These are phyloP conservation scores for Indicator maculatus DNA, from an alignment of 2,113 vertebrate genomes.

Conservation along the genomic window DNA sequence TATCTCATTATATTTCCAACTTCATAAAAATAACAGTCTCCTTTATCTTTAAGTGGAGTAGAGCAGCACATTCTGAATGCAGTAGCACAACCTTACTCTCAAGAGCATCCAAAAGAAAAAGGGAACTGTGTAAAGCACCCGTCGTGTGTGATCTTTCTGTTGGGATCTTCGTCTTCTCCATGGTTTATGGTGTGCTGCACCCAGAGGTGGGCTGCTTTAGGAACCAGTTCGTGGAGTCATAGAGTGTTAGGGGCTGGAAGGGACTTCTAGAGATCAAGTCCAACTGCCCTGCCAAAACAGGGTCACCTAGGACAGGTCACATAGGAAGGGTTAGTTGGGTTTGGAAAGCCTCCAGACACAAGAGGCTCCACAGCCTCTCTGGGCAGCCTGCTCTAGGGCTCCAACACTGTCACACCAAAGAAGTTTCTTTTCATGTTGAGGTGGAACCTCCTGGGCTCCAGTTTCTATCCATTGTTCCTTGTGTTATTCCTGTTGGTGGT, in stretches of 20 bases:
- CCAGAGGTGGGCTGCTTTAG: neutral
- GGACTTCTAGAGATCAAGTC: no score
- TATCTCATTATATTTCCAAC: neutral
- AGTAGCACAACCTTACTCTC: neutral
- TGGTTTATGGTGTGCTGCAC: neutral
- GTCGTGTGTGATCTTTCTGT: accelerated
- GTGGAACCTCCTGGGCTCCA: no score
- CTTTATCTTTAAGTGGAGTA: neutral
- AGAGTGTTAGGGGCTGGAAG: no score
- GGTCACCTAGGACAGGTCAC: no score
- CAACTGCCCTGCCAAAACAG: no score
- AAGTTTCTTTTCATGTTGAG: no score
- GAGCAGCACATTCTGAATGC: accelerated
- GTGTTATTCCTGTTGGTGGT: neutral
- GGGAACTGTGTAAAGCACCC: accelerated
- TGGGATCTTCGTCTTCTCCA: accelerated
- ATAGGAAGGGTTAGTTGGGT: no score
- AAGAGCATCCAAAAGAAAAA: neutral
- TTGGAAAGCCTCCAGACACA: no score
- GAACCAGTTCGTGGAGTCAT: neutral
- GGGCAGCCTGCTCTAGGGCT: no score
- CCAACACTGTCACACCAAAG: no score
- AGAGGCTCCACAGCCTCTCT: no score
- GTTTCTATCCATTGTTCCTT: no score
- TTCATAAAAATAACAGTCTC: neutral